Evolutionary conservation across 2,888 invertebrate genomes (phyloP).

Genomic region (Lepetodrilus schrolli): DNA sequence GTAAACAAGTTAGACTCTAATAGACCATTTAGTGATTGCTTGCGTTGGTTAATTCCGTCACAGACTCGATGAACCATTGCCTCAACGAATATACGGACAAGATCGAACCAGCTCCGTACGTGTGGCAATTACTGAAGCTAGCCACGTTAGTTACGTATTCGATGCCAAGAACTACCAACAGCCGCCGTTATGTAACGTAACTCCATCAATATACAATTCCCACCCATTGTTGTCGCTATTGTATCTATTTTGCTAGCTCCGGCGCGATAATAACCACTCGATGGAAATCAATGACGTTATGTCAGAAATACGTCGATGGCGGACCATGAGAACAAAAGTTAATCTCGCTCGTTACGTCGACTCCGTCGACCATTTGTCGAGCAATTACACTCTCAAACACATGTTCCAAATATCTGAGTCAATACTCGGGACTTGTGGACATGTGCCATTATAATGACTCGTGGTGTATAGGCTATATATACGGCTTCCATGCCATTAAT

Average conservation of each 20-base stretch:
- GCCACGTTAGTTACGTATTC: no score
- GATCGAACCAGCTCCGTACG: no score
- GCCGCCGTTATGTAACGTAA: background rate
- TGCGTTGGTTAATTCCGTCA: no score
- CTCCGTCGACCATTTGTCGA: background rate
- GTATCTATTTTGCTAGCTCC: background rate
- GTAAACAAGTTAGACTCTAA: no score
- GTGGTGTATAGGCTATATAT: background rate
- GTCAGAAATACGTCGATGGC: conserved; percentile 9
- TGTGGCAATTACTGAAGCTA: no score
- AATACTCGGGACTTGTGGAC: background rate
- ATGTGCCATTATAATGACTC: background rate
- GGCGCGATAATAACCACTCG: background rate
- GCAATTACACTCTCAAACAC: conserved; percentile 14
- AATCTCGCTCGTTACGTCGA: conserved; percentile 5
- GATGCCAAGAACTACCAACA: no score
- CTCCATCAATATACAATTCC: conserved; percentile 19
- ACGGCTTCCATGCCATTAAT: background rate
- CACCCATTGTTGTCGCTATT: conserved; percentile 6
- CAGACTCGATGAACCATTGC: no score
- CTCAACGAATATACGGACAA: no score
- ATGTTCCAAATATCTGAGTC: background rate
- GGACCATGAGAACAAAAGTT: conserved; percentile 16
- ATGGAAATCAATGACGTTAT: background rate
- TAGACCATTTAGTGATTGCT: no score